These are phyloP conservation scores for Pelagia noctiluca DNA, from an alignment of 30 jellyfish, hydroid and myxozoan genomes.

Conservation along the genomic window DNA sequence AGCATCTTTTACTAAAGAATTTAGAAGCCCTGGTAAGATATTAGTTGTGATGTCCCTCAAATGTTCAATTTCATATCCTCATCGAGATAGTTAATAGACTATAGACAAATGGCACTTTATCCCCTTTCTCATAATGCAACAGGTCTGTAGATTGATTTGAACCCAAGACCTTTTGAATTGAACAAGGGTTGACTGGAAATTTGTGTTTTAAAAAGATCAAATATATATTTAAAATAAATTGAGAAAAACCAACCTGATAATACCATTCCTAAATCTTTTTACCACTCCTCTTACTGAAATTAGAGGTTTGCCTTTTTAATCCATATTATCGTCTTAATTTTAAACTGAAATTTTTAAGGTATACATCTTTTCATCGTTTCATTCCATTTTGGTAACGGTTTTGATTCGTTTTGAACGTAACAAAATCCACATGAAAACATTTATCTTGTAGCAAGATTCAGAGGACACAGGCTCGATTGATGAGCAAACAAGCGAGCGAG, in stretches of 20 bases:
- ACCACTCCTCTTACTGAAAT: neutral
- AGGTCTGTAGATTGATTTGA: neutral
- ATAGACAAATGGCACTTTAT: too few relatives aligned
- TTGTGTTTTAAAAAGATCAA: too few relatives aligned
- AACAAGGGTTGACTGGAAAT: too few relatives aligned
- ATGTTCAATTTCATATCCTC: too few relatives aligned
- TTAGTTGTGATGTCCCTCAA: too few relatives aligned
- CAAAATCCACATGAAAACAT: neutral
- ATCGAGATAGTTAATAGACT: too few relatives aligned
- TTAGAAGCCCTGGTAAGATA: conserved; percentile 53
- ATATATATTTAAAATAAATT: too few relatives aligned
- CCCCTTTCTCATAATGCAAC: neutral
- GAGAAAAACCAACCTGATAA: too few relatives aligned
- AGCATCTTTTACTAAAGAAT: conserved; percentile 31
- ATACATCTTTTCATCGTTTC: neutral
- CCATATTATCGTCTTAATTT: too few relatives aligned
- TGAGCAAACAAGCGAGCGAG: conserved; percentile 81
- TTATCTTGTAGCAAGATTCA: conserved; percentile 52
- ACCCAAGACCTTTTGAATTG: too few relatives aligned
- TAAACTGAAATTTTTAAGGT: neutral
- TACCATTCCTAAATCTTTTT: neutral
- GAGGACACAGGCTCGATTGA: conserved; percentile 81
- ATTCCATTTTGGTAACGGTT: neutral
- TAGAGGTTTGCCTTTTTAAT: too few relatives aligned
- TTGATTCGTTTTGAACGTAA: neutral